phyloP scores from a whole-genome alignment of 2,888 invertebrate species.

The Eupeodes latifasciatus region DNA sequence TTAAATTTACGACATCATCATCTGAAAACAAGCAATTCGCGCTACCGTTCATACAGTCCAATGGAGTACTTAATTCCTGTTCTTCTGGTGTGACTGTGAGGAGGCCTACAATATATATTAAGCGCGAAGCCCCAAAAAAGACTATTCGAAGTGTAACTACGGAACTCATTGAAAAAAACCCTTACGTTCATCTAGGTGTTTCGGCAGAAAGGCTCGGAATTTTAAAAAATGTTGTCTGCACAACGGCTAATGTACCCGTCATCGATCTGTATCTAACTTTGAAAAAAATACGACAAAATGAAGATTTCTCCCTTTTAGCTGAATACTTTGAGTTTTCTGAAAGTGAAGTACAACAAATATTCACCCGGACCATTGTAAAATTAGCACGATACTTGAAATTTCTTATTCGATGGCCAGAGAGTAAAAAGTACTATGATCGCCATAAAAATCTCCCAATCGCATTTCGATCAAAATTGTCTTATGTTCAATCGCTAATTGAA shows the following conservation, averaged over 20 bases:
- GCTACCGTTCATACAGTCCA: slow-evolving; percentile 77
- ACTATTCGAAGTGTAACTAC: slow-evolving; percentile 81
- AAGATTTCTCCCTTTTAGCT: slow-evolving; percentile 81
- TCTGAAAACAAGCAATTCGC: slow-evolving; percentile 57
- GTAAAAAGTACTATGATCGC: slow-evolving; percentile 82
- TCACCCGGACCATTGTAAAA: slow-evolving; percentile 80
- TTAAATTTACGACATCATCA: slow-evolving; percentile 57
- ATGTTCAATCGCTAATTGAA: slow-evolving; percentile 83
- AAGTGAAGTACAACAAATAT: slow-evolving; percentile 80
- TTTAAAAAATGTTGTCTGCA: slow-evolving; percentile 81
- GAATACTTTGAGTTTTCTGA: slow-evolving; percentile 82
- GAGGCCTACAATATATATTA: slow-evolving; percentile 81
- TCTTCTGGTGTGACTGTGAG: slow-evolving; percentile 76
- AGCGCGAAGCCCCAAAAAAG: slow-evolving; percentile 81
- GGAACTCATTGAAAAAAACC: slow-evolving; percentile 81
- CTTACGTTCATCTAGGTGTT: slow-evolving; percentile 81
- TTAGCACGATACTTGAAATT: slow-evolving; percentile 81
- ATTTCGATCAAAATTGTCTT: slow-evolving; percentile 81
- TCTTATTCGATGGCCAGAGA: slow-evolving; percentile 83
- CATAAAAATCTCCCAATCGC: slow-evolving; percentile 82
- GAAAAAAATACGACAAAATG: slow-evolving; percentile 82
- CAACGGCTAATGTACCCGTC: slow-evolving; percentile 80
- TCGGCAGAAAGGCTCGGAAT: slow-evolving; percentile 79
- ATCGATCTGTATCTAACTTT: slow-evolving; percentile 82
- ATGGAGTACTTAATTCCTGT: slow-evolving; percentile 77